Base-by-base conservation (phyloP, 2,888 invertebrate genomes). In the Andrena marginata region DNA sequence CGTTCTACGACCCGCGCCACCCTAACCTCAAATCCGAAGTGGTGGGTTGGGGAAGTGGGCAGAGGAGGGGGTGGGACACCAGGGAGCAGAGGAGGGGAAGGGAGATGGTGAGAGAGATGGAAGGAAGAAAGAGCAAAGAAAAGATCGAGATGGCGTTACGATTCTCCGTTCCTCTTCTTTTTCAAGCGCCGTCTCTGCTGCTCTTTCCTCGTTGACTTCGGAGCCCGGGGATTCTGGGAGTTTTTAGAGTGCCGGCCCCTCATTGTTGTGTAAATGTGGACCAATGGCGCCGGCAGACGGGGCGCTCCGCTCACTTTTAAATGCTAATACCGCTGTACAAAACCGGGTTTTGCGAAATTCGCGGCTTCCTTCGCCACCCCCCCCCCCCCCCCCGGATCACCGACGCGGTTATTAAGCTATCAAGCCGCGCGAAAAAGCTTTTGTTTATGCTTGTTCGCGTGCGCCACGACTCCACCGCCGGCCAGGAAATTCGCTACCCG, bases 181-280 rank as follows among this genome's bases (percentile, higher is more conserved):
- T 83, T 85, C 85, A 69, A 80, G 81, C 77, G 78, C 71, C 85
- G 54, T 85, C 81, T 67, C 72, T 85, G 49, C 84, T 86, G 84
- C 88, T 86, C 87, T 87, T 84, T 79, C 85, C 84, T 78, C 79
- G 77, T 84, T 82, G 82, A 81, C 86, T 87, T 78, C 87, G 87
- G 87, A 90, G 91, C 89, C 87, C 83, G 80, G 91, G 92, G 91
- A 92, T 93, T 93, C 92, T 91, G 90, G 90, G 90, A 93, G 92
- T 93, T 94, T 94, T 93, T 93, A 90, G 92, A 93, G 90, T 89
- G 90, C 91, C 89, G 91, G 88, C 90, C 80, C 87, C 91, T 93
- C 92, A 94, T 94, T 94, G 93, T 94, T 94, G 93, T 93, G 93
- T 93, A 93, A 94, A 94, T 94, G 91, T 90, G 87, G 90, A 90